A percentile compares a stretch with the other conserved stretches of the same genome.
These are phyloP conservation scores for Etheostoma spectabile DNA, from an alignment of 2,113 vertebrate species.

Conservation along the genomic window DNA sequence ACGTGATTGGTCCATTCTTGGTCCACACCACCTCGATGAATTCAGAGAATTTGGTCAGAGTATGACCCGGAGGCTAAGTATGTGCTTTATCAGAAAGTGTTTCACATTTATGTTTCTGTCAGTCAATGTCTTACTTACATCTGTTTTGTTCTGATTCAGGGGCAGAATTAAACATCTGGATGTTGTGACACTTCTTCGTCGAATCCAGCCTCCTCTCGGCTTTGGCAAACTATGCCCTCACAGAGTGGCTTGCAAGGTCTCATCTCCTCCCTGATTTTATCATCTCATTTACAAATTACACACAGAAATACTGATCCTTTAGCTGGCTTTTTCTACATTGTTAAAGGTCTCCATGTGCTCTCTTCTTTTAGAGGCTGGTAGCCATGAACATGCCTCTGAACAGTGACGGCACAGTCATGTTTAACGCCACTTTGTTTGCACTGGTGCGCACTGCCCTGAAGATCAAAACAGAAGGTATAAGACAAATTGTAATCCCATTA, in stretches of 20 bases:
- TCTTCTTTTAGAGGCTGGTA: constrained; percentile 91
- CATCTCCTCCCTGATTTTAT: neutral
- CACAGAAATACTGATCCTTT: neutral
- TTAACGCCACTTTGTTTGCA: constrained; percentile 98
- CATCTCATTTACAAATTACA: neutral
- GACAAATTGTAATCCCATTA: neutral
- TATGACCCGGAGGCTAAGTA: constrained; percentile 99
- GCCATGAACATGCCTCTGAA: constrained; percentile 99
- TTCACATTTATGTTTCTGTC: neutral
- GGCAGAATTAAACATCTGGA: constrained; percentile 98
- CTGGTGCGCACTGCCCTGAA: constrained; percentile 97
- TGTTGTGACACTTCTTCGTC: constrained; percentile 94
- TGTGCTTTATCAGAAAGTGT: constrained; percentile 59
- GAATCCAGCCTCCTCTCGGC: constrained; percentile 97
- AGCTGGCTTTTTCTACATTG: neutral
- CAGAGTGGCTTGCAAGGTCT: constrained; percentile 98
- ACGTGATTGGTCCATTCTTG: constrained; percentile 98
- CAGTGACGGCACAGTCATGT: constrained; percentile 98
- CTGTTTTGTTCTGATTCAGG: constrained; percentile 75
- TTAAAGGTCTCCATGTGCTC: constrained; percentile 22
- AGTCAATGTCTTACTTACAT: neutral
- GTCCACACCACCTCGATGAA: constrained; percentile 97
- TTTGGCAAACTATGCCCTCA: constrained; percentile 98
- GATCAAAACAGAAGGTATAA: constrained; percentile 98
- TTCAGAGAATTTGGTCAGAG: constrained; percentile 99